phyloP scores from a whole-genome alignment of 2,113 vertebrate genomes.

The Pterocles orientalis region DNA sequence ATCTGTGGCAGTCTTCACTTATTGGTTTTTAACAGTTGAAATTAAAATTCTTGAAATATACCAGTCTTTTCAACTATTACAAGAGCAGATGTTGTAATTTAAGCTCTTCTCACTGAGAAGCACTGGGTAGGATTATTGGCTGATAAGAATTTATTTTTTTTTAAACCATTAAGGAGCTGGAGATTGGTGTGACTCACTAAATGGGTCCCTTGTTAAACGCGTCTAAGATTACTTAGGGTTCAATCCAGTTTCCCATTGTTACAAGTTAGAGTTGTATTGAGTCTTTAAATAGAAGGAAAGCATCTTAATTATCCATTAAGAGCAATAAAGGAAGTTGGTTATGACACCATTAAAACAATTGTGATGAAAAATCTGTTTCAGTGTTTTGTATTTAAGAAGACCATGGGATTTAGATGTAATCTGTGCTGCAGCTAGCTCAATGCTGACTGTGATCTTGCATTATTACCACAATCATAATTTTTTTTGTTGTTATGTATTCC shows the following conservation, averaged over 20 bases:
- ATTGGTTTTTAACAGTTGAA: not conserved
- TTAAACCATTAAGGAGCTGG: not conserved
- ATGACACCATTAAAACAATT: slow-evolving; percentile 43
- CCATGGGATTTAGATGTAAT: not conserved
- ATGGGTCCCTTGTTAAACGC: not conserved
- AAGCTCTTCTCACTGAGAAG: not conserved
- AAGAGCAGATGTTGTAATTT: not conserved
- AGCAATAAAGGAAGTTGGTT: slow-evolving; percentile 49
- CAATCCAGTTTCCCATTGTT: not conserved
- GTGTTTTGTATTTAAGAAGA: not conserved
- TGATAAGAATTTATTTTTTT: not conserved
- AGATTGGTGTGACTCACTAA: not conserved
- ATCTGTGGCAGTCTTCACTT: not conserved
- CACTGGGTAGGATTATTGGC: not conserved
- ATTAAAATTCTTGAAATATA: not conserved
- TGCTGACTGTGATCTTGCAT: not conserved
- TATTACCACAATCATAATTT: not conserved
- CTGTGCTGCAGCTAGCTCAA: not conserved
- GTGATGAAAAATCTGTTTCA: slow-evolving; percentile 18
- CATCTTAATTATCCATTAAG: slow-evolving; percentile 42
- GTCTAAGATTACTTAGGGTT: not conserved
- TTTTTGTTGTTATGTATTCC: not conserved
- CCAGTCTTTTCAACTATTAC: not conserved
- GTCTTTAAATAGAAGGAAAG: slow-evolving; percentile 29
- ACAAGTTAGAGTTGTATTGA: not conserved